Evolutionary conservation across 2,113 vertebrate genomes (phyloP).

Genomic region (Myxocyprinus asiaticus): DNA sequence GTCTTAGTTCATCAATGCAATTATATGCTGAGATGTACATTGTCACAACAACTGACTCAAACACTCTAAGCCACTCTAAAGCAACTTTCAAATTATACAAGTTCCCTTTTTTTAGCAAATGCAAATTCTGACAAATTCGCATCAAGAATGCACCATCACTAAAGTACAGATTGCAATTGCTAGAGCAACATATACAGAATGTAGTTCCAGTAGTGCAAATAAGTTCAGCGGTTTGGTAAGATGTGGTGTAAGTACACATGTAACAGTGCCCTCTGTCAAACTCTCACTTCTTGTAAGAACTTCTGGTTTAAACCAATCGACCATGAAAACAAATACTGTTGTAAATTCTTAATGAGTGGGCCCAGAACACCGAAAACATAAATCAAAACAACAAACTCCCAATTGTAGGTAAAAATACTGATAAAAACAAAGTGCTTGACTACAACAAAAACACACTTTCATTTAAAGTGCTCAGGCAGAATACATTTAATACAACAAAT

Average conservation of each 20-base stretch:
- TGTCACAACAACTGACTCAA: slow-evolving; percentile 15
- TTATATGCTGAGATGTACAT: neutral
- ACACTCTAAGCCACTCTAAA: neutral
- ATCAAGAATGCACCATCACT: slow-evolving; percentile 63
- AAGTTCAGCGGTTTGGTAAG: slow-evolving; percentile 74
- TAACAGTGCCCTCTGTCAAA: slow-evolving; percentile 68
- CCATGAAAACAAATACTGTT: neutral
- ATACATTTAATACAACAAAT: slow-evolving; percentile 58
- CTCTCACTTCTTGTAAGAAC: slow-evolving; percentile 41
- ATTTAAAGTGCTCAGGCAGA: slow-evolving; percentile 75
- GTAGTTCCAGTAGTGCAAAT: slow-evolving; percentile 76
- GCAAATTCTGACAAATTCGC: slow-evolving; percentile 53
- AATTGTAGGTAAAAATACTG: neutral
- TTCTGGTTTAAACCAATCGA: slow-evolving; percentile 44
- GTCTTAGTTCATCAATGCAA: neutral
- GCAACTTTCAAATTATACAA: slow-evolving; percentile 26
- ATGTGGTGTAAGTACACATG: slow-evolving; percentile 70
- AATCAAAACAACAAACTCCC: slow-evolving; percentile 1
- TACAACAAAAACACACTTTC: slow-evolving; percentile 40
- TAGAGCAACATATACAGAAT: slow-evolving; percentile 60
- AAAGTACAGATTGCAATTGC: slow-evolving; percentile 55
- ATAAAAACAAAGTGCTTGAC: too few relatives aligned
- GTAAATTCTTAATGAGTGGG: slow-evolving; percentile 1
- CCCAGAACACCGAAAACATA: slow-evolving; percentile 11
- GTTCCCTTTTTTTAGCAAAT: slow-evolving; percentile 20